Conservation (phyloP, 2,113 vertebrate genomes). For the Xyliphius kryptos region DNA sequence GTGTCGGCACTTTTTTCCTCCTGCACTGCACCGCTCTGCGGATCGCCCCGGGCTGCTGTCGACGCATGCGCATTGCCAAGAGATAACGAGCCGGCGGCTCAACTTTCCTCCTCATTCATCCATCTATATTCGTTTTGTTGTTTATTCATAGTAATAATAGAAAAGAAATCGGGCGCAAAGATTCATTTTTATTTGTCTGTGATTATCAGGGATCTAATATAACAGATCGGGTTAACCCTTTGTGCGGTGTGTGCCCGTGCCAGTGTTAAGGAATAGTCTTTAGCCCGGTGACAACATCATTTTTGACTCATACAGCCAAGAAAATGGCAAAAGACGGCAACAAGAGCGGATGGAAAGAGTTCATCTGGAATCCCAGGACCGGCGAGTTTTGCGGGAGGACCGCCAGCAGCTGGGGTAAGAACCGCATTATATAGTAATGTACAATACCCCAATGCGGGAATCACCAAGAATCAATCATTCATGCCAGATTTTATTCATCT, state of each 20-base stretch:
- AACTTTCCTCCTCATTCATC: constrained; percentile 12
- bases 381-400: constrained; percentile 84
- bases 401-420: constrained; percentile 84
- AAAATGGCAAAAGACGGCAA: constrained; percentile 74
- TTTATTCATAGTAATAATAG: constrained; percentile 9
- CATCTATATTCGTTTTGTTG: constrained; percentile 9
- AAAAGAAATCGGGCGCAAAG: too few species aligned
- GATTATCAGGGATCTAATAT: too few species aligned
- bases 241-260: too few species aligned
- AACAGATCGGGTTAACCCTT: too few species aligned
- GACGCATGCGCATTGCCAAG: constrained; percentile 32
- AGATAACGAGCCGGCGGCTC: constrained; percentile 8
- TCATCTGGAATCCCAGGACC: constrained; percentile 83
- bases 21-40: constrained; percentile 54
- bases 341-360: constrained; percentile 74
- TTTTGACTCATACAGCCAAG: too few species aligned
- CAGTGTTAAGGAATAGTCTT: too few species aligned
- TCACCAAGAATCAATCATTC: too few species aligned
- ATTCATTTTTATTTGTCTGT: not conserved
- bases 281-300: too few species aligned
- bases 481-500: too few species aligned
- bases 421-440: not conserved
- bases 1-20: constrained; percentile 60
- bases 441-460: too few species aligned
- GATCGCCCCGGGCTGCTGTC: constrained; percentile 56